These are phyloP conservation scores for Prochilodus magdalenae DNA, from an alignment of 2,113 vertebrate species.

Conservation along the genomic window DNA sequence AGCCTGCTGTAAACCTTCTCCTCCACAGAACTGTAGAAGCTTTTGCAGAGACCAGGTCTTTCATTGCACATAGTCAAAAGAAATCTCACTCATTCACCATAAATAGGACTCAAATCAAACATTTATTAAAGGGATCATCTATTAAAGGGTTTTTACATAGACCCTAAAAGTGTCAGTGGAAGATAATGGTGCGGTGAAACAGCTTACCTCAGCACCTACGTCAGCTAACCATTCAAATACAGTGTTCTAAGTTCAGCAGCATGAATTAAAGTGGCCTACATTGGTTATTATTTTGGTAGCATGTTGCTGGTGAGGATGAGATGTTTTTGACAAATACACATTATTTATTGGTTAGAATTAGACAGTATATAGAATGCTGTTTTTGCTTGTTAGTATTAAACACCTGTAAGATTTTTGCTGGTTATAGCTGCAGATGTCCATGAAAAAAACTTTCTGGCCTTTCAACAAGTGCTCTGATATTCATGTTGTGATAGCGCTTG, in stretches of 20 bases:
- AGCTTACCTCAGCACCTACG: slow-evolving; percentile 7
- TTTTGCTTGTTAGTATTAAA: no score
- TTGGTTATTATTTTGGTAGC: neutral
- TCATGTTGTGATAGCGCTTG: neutral
- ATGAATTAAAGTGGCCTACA: neutral
- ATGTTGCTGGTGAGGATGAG: neutral
- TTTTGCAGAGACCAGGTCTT: neutral
- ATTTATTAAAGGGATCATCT: slow-evolving; percentile 8
- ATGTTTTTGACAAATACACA: neutral
- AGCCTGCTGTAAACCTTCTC: slow-evolving; percentile 1
- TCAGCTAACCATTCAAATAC: slow-evolving; percentile 20
- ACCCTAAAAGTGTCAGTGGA: neutral
- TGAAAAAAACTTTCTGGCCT: neutral
- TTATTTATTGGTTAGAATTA: neutral
- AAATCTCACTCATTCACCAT: neutral
- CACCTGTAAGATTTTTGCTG: no score
- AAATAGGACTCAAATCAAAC: slow-evolving; percentile 15
- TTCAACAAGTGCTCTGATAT: neutral
- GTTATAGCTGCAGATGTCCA: no score
- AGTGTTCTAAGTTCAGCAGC: neutral
- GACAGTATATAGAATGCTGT: no score
- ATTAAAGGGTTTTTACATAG: slow-evolving; percentile 1
- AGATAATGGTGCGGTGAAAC: neutral
- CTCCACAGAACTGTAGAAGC: neutral
- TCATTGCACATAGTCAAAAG: neutral